Evolutionary conservation across 2,888 invertebrate genomes (phyloP), one percentile per base, ranked within the genome.

Genomic region (Dione vanillae): DNA sequence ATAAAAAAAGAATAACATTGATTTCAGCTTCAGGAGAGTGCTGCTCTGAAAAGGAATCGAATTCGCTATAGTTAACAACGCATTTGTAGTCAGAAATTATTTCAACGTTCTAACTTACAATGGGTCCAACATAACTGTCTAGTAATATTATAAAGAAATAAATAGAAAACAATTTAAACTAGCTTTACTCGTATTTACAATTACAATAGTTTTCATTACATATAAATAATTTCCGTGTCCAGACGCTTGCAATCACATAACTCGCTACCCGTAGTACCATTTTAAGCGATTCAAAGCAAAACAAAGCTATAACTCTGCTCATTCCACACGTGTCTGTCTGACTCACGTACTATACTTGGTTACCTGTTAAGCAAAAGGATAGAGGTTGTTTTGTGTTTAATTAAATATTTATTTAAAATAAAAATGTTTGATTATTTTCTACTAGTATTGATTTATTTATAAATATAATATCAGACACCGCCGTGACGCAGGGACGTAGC

Each of bases 241-340:
- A 43, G 20, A 20, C 14, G 59, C 41, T 14, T 35, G 35, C 52
- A 35, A 35, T 52, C 52, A 52, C 52, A 52, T 52, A 52, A 52
- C 56, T 56, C 64, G 40, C 37, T 14, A 37, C 49, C 19, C 37
- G 37, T n/a, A 37, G 14, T 20, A 20, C 49, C 64, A 64, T 64
- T 64, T 64, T 49, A 51, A 64, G 64, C 49, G 37, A 40, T 40
- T 19, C 37, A 64, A 64, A 64, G 64, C 64, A 51, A 64, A 64
- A 40, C 64, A 51, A 64, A 51, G 49, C 40, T 49, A 51, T 64
- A 64, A 37, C 37, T 51, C 47, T 64, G 49, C 40, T 45, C 64
- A 64, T 64, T 51, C 64, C 64, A 64, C 69, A 68, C 62, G 68
- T 68, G 69, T 56, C 35, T 27, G 54, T 56, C 62, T 69, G 69